phyloP scores from a whole-genome alignment of 2,797 vertebrate species.

The Otus scops region DNA sequence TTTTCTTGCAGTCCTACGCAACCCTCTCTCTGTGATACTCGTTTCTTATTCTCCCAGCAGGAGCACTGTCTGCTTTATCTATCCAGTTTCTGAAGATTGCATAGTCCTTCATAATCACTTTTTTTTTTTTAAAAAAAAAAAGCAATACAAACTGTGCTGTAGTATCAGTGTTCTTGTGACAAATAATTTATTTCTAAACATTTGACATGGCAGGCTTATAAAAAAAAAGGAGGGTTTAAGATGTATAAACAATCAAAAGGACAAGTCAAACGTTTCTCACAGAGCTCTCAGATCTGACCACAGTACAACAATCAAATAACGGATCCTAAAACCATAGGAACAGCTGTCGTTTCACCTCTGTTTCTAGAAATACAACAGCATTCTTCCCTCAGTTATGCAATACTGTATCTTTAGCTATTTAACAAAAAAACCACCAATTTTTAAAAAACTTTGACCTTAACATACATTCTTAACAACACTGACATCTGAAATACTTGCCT shows the following conservation, averaged over 20 bases:
- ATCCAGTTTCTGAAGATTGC: not conserved
- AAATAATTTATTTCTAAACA: not conserved
- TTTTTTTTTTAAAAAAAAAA: not conserved
- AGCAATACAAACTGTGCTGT: constrained; percentile 23
- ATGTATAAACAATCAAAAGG: not conserved
- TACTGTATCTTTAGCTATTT: not conserved
- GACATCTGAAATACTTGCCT: not conserved
- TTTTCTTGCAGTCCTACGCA: not conserved
- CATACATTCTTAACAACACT: not conserved
- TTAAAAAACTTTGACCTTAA: not conserved
- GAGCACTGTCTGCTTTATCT: not conserved
- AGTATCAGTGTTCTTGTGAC: not conserved
- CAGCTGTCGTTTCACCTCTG: not conserved
- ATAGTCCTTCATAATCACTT: not conserved
- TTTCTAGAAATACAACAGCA: not conserved
- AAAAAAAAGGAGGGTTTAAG: fast-evolving
- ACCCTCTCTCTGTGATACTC: not conserved
- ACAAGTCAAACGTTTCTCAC: not conserved
- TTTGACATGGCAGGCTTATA: not conserved
- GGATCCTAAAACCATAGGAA: not conserved
- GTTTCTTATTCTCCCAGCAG: not conserved
- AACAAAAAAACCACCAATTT: not conserved
- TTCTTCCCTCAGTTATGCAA: not conserved
- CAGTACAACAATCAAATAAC: not conserved
- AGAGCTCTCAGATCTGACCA: not conserved